phyloP scores from a whole-genome alignment of 2,888 invertebrate genomes.

The Ectropis crepuscularia region DNA sequence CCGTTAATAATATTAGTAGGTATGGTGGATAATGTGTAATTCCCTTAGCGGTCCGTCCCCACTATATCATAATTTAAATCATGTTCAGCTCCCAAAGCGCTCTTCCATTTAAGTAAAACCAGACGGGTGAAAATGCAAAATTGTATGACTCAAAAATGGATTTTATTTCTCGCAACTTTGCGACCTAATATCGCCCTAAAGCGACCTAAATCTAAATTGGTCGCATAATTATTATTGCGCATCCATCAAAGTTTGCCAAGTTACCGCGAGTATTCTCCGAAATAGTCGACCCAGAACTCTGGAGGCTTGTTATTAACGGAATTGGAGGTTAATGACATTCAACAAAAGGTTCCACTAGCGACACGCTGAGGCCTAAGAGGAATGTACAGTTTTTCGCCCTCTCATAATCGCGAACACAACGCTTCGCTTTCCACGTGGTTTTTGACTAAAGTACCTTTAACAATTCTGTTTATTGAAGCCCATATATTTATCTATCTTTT shows the following conservation, averaged over 20 bases:
- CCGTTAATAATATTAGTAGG: no score
- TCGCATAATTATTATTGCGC: slow-evolving; percentile 22
- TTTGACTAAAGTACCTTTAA: no score
- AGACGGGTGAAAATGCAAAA: neutral
- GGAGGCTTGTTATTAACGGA: slow-evolving; percentile 43
- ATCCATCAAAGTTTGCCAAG: slow-evolving; percentile 34
- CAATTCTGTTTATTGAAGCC: no score
- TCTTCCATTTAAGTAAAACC: slow-evolving; percentile 8
- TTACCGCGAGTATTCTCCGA: slow-evolving; percentile 25
- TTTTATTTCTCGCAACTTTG: slow-evolving; percentile 1
- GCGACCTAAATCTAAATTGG: slow-evolving; percentile 11
- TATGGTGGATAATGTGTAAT: neutral
- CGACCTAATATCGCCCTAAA: slow-evolving; percentile 4
- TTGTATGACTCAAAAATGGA: neutral
- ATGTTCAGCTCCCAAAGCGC: neutral
- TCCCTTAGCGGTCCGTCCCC: neutral
- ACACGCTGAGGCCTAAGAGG: slow-evolving; percentile 12
- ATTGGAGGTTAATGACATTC: slow-evolving; percentile 47
- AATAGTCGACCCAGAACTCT: slow-evolving; percentile 45
- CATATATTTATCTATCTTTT: no score
- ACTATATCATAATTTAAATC: slow-evolving; percentile 3
- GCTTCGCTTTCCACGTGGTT: no score
- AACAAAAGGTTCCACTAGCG: slow-evolving; percentile 44
- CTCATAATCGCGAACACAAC: neutral
- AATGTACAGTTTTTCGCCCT: neutral